Percentiles rank a stretch among this genome's conserved stretches.
Conservation (phyloP, 2,113 vertebrate species). For the Phyllopteryx taeniolatus region DNA sequence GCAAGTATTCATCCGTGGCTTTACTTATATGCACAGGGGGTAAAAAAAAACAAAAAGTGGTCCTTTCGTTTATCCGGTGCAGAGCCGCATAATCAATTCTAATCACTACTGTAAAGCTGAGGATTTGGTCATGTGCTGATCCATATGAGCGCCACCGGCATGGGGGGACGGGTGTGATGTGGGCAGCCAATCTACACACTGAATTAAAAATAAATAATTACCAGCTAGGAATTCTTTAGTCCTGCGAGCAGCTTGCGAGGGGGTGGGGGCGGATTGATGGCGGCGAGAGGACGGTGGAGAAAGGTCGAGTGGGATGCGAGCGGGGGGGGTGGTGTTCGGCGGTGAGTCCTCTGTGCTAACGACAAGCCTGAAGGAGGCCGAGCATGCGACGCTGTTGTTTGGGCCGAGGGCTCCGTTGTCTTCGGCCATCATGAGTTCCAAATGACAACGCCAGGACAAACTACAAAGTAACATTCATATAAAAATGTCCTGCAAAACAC, state of each 20-base stretch:
- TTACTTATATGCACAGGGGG: slow-evolving; percentile 25
- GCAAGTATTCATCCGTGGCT: slow-evolving; percentile 13
- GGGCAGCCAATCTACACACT: slow-evolving; percentile 7
- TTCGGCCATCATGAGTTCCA: not conserved
- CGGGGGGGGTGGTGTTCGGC: not conserved
- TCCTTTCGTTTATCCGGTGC: slow-evolving; percentile 15
- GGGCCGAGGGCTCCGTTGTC: not conserved
- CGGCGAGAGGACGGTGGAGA: too few relatives aligned
- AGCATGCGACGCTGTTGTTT: not conserved
- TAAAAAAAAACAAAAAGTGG: not conserved
- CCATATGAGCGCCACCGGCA: not conserved
- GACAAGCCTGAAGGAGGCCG: not conserved
- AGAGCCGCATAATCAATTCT: slow-evolving; percentile 38
- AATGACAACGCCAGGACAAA: not conserved
- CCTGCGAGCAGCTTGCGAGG: slow-evolving; percentile 41
- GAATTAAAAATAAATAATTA: slow-evolving; percentile 54
- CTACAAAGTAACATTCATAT: not conserved
- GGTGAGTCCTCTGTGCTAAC: not conserved
- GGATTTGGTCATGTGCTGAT: slow-evolving; percentile 25
- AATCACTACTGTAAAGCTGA: slow-evolving; percentile 25
- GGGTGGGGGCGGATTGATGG: slow-evolving; percentile 71
- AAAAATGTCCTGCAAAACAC: not conserved
- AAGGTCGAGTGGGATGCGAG: not conserved
- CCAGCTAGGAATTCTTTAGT: slow-evolving; percentile 54
- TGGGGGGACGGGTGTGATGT: not conserved